Evolutionary conservation across 2,888 invertebrate genomes (phyloP), one percentile per base, ranked within the genome.

Genomic region (Harpalus rufipes): DNA sequence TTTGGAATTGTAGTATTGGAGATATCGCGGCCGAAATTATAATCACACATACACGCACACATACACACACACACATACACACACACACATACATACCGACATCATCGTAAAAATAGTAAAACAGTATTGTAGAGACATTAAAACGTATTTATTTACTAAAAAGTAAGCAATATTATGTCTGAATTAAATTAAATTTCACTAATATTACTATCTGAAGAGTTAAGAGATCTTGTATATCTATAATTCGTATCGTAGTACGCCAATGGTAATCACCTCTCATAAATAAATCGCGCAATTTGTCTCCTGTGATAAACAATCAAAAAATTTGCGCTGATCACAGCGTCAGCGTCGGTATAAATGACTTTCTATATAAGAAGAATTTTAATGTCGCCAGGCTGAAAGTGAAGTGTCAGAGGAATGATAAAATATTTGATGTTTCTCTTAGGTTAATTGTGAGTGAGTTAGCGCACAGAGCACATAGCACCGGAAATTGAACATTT

Each of bases 401-500:
- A 83, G 39, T 80, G 41, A 78, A 78, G 25, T 84, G 84, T 84
- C 84, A 84, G 51, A 12, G 18, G 14, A 83, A 78, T 84, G 84
- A 78, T 84, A 84, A 84, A 76, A 76, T 63, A 78, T 76, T 78
- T 78, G 65, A 78, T 65, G 61, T 63, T 76, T 78, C 65, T 84
- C 25, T 84, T 78, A 78, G 65, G 41, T 32, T 84, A 78, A 84
- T 84, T 84, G 84, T 65, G 32, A 14, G 18, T 32, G 78, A 84
- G 63, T 78, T 44, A 78, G 63, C 72, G 59, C 56, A 58, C 78
- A 72, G 84, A 56, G 59, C 56, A 58, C 78, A 72, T 78, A 56
- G 59, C 56, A 58, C 78, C 44, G 84, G 84, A 84, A 84, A 84
- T 84, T 84, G 78, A 56, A 51, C 76, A 84, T 84, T 84, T 84